These are phyloP conservation scores for Metalampra italica DNA, from an alignment of 2,888 invertebrate genomes.

Conservation along the genomic window DNA sequence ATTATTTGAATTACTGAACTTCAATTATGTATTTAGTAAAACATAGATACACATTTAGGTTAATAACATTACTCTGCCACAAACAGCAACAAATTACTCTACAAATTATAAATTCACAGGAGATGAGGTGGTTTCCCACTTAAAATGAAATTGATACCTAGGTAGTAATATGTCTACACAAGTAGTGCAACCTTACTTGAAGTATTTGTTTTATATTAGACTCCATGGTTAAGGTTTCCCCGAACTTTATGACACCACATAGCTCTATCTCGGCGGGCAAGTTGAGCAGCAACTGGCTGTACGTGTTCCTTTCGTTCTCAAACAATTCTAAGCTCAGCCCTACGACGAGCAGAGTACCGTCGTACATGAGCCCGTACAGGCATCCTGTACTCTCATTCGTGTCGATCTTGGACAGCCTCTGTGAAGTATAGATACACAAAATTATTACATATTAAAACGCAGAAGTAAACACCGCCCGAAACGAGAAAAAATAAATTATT, in stretches of 20 bases:
- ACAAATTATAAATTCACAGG: too few species aligned
- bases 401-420: conserved; percentile 83
- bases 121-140: too few species aligned
- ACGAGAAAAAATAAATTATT: conserved; percentile 5
- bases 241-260: conserved; percentile 85
- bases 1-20: too few species aligned
- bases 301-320: conserved; percentile 73
- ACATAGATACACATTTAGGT: too few species aligned
- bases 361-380: conserved; percentile 86
- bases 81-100: too few species aligned
- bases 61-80: too few species aligned
- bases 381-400: conserved; percentile 82
- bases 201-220: conserved; percentile 80
- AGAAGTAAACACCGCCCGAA: not conserved
- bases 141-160: too few species aligned
- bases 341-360: conserved; percentile 83
- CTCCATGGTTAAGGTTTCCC: conserved; percentile 78
- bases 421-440: conserved; percentile 21
- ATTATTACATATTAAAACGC: not conserved
- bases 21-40: too few species aligned
- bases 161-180: too few species aligned
- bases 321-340: conserved; percentile 83
- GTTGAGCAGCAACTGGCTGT: conserved; percentile 77
- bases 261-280: conserved; percentile 88
- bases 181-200: conserved; percentile 43